A percentile compares a stretch with the other conserved stretches of the same genome.
Conservation (phyloP, 2,888 invertebrate species). For the Urechis unicinctus region DNA sequence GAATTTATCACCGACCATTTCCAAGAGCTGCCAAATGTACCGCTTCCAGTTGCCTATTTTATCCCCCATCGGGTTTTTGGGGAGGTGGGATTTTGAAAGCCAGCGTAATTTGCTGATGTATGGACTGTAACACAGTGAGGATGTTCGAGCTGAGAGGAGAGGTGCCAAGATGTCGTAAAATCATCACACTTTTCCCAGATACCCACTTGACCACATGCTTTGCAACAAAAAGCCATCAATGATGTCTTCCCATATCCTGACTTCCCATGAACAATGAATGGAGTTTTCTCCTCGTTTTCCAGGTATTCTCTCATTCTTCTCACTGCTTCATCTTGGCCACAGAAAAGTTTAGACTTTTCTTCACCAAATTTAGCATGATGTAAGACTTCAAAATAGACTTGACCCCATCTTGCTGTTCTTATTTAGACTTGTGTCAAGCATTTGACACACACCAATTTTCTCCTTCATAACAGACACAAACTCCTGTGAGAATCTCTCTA, state of each 20-base stretch:
- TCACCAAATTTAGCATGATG: slow-evolving; percentile 18
- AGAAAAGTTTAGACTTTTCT: slow-evolving; percentile 18
- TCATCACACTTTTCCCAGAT: no score
- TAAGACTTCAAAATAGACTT: slow-evolving; percentile 15
- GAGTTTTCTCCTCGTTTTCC: no score
- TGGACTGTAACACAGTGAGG: slow-evolving; percentile 18
- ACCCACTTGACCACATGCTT: no score
- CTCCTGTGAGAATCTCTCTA: slow-evolving; percentile 13
- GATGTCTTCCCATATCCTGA: slow-evolving; percentile 24
- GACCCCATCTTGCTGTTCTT: neutral
- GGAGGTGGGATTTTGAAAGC: slow-evolving; percentile 3
- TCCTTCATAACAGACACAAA: slow-evolving; percentile 14
- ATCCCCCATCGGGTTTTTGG: neutral
- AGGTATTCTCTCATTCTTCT: slow-evolving; percentile 9
- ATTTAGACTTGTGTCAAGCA: neutral
- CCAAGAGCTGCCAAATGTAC: slow-evolving; percentile 6
- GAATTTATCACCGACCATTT: neutral
- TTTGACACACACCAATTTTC: neutral
- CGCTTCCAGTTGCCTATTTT: slow-evolving; percentile 11
- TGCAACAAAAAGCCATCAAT: no score
- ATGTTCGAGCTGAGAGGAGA: slow-evolving; percentile 28
- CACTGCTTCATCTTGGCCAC: slow-evolving; percentile 18
- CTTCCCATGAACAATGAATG: slow-evolving; percentile 16
- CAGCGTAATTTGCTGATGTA: slow-evolving; percentile 22
- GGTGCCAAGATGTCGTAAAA: slow-evolving; percentile 30